phyloP scores from a whole-genome alignment of 1,140 invertebrate species.

The Dendrolimus kikuchii region DNA sequence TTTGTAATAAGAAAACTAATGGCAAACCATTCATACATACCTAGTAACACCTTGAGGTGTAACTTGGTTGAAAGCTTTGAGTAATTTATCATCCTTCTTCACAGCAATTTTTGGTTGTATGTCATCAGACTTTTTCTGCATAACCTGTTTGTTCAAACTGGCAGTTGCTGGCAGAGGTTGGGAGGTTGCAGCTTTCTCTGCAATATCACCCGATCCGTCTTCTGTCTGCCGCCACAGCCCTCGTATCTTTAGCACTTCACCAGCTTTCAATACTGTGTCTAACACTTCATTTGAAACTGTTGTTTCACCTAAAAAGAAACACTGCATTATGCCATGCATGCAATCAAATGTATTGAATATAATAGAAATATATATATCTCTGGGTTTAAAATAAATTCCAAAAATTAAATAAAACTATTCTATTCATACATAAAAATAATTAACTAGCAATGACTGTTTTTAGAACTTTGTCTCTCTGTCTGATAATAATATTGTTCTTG shows the following conservation, averaged over 20 bases:
- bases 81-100: slow-evolving; percentile 69
- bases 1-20: too few species aligned
- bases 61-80: slow-evolving; percentile 58
- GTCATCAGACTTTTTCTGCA: slow-evolving; percentile 53
- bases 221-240: slow-evolving; percentile 80
- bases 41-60: slow-evolving; percentile 43
- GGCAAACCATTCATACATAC: slow-evolving; percentile 14
- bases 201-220: slow-evolving; percentile 45
- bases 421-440: too few species aligned
- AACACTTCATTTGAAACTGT: slow-evolving; percentile 88
- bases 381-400: too few species aligned
- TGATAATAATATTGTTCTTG: too few species aligned
- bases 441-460: too few species aligned
- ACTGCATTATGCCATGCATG: background rate
- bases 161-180: slow-evolving; percentile 21
- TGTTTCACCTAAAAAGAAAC: slow-evolving; percentile 76
- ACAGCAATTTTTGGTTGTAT: slow-evolving; percentile 48
- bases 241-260: slow-evolving; percentile 83
- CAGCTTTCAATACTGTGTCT: slow-evolving; percentile 83
- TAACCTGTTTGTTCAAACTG: slow-evolving; percentile 4
- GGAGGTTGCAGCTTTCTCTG: slow-evolving; percentile 38
- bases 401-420: too few species aligned
- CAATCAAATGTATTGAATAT: background rate
- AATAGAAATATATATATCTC: too few species aligned
- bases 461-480: too few species aligned